These are phyloP conservation scores for Datnioides undecimradiatus DNA, from an alignment of 2,113 vertebrate genomes.

Conservation along the genomic window DNA sequence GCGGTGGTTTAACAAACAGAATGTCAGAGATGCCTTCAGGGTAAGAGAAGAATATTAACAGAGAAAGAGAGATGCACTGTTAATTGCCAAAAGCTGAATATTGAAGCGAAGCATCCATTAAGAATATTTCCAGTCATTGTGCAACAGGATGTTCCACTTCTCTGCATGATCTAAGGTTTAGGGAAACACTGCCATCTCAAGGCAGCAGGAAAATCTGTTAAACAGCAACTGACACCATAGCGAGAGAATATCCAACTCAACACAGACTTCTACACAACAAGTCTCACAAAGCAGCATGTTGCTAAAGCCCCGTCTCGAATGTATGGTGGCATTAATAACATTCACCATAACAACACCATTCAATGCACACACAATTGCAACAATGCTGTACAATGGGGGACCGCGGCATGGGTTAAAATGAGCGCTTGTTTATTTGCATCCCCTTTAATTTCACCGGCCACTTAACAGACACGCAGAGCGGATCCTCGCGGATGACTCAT, in stretches of 20 bases:
- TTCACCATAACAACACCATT: conserved; percentile 11
- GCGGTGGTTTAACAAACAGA: conserved; percentile 61
- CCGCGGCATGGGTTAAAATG: conserved; percentile 1
- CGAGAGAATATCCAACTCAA: conserved; percentile 1
- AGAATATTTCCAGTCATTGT: conserved; percentile 14
- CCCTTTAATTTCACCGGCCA: conserved; percentile 67
- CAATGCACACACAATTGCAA: conserved; percentile 5
- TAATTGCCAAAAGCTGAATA: conserved; percentile 50
- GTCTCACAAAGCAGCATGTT: not conserved
- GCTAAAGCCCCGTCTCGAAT: not conserved
- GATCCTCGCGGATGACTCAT: conserved; percentile 58
- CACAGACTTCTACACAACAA: conserved; percentile 19
- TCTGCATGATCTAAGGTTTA: conserved; percentile 3
- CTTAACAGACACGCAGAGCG: conserved; percentile 63
- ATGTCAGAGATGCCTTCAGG: conserved; percentile 54
- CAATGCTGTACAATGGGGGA: conserved; percentile 11
- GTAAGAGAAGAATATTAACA: not conserved
- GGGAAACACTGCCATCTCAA: conserved; percentile 78
- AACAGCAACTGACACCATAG: not conserved
- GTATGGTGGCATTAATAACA: conserved; percentile 10
- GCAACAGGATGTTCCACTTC: conserved; percentile 7
- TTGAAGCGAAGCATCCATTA: conserved; percentile 12
- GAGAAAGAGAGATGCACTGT: conserved; percentile 15
- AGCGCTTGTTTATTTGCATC: conserved; percentile 56
- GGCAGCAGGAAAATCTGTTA: conserved; percentile 36